Base-by-base conservation (phyloP, 1,140 invertebrate genomes). In the Amphibalanus amphitrite region DNA sequence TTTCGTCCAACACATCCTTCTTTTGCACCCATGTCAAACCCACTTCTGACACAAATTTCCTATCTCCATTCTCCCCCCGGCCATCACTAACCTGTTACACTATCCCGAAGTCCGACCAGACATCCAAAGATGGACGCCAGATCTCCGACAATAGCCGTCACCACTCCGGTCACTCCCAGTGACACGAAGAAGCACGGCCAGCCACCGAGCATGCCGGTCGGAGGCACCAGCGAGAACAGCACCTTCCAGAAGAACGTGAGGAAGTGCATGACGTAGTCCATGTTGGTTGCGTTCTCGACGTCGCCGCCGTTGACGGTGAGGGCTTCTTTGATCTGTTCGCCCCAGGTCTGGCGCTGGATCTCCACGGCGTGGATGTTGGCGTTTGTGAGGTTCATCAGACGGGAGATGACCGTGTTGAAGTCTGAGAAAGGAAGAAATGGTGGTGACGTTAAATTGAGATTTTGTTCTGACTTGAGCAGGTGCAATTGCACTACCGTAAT, bases 171-270 rank as follows among this genome's bases (percentile, higher is more conserved):
- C 38, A 82, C 77, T 8, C 74, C 73, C 29, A 88, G 77, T 0
- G 86, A 85, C 4, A 82, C 77, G 69, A 85, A 75, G 78, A 88
- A 88, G 69, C 84, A 84, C 25, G 86, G 72, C 86, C 86, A 88
- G 1, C 86, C 86, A 38, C 84, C 85, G 70, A 81, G 80, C 28
- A 86, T 78, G 23, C 77, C 78, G 3, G 85, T 79, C 3, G 86
- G 86, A 13, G 86, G 86, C 20, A 87, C 80, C 20, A 85, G 75
- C 4, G 85, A 79, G 75, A 87, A 87, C 13, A 86, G 76, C 23
- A 79, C 77, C 76, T 81, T 81, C 97, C 96, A 99, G 80, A 97
- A 96, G 65, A 99, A 84, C 17, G 95, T 97, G 67, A 98, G 80
- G 77, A 93, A 91, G 82, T 99, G 96, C 85, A 98, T 89, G 67